A percentile compares a stretch with the other conserved stretches of the same genome.
These are phyloP conservation scores for Tuberolachnus salignus DNA, from an alignment of 2,888 invertebrate genomes.

Conservation along the genomic window DNA sequence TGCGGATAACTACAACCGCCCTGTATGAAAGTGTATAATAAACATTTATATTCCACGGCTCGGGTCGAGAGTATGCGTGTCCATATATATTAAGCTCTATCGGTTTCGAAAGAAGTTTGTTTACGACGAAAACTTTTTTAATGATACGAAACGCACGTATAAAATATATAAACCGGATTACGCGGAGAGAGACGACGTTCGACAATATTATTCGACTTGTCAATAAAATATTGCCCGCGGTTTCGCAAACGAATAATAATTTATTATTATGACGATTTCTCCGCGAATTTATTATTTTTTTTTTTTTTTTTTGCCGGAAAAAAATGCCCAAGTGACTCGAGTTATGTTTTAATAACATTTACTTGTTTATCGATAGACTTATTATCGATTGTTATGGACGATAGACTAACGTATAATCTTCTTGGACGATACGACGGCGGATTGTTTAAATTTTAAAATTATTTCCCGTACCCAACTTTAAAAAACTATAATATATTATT, in stretches of 20 bases:
- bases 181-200: not conserved
- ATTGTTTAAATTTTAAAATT: no score
- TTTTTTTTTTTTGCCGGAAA: not conserved
- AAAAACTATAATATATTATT: no score
- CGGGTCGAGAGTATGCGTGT: not conserved
- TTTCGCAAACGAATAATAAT: not conserved
- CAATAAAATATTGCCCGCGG: constrained; percentile 38
- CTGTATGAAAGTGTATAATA: not conserved
- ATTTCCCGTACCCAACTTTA: no score
- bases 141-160: constrained; percentile 17
- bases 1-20: no score
- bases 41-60: not conserved
- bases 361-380: no score
- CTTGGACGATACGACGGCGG: no score
- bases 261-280: not conserved
- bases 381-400: no score
- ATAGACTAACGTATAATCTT: no score
- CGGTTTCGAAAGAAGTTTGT: constrained; percentile 42
- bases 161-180: no score
- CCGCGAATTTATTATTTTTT: not conserved
- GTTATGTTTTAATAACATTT: not conserved
- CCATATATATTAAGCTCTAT: constrained; percentile 4
- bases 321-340: not conserved
- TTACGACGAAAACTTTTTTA: constrained; percentile 46
- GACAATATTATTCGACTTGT: constrained; percentile 26